These are phyloP conservation scores for Plectus sambesii DNA, from an alignment of 1,140 invertebrate genomes.

Conservation along the genomic window DNA sequence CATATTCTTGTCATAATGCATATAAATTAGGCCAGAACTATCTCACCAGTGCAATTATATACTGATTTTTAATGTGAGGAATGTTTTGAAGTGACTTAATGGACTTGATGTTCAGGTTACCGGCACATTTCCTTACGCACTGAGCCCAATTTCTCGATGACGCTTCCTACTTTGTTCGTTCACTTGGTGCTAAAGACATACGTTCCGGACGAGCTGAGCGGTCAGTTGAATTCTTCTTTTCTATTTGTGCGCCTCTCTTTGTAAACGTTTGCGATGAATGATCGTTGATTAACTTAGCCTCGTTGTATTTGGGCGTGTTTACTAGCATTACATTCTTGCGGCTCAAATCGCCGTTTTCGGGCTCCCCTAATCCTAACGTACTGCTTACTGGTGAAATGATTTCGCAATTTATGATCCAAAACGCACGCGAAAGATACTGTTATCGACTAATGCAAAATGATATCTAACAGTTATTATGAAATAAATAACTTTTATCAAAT, in stretches of 20 bases:
- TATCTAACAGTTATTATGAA: too few relatives aligned
- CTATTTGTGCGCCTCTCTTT: not conserved
- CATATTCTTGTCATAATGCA: too few relatives aligned
- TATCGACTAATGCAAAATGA: too few relatives aligned
- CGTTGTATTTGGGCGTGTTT: not conserved
- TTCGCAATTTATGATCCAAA: too few relatives aligned
- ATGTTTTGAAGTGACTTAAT: conserved; percentile 8
- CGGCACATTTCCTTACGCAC: conserved; percentile 91
- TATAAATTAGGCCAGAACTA: too few relatives aligned
- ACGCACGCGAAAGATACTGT: too few relatives aligned
- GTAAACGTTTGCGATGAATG: not conserved
- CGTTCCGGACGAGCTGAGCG: conserved; percentile 95
- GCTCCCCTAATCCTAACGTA: too few relatives aligned
- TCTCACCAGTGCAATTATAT: too few relatives aligned
- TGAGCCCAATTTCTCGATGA: conserved; percentile 97
- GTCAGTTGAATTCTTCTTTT: conserved; percentile 52
- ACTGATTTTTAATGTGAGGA: not conserved
- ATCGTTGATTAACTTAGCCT: too few relatives aligned
- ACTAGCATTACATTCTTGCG: not conserved
- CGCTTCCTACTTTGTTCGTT: conserved; percentile 93
- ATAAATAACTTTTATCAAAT: too few relatives aligned
- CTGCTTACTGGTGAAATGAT: too few relatives aligned
- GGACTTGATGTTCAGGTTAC: conserved; percentile 59
- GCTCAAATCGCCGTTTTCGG: too few relatives aligned
- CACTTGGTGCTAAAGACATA: conserved; percentile 99